Evolutionary conservation across 2,888 invertebrate genomes (phyloP).

Genomic region (Pandemis cinnamomeana): DNA sequence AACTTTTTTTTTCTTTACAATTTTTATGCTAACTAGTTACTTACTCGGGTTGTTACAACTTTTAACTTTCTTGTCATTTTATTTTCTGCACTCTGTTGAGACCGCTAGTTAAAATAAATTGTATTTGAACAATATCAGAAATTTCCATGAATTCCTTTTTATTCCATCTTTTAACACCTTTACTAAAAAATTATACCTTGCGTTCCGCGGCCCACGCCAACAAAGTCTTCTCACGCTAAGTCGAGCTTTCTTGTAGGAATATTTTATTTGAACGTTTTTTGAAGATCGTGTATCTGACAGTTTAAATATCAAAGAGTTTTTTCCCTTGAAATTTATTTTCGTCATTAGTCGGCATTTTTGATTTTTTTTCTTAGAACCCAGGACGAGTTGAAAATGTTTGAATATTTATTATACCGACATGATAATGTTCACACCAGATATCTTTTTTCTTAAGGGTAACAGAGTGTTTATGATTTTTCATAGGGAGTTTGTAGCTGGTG

Average conservation of each 20-base stretch:
- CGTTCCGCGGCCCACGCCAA: not conserved
- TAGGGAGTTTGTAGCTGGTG: too few relatives aligned
- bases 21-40: not conserved
- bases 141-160: too few relatives aligned
- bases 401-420: not conserved
- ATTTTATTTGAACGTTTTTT: constrained; percentile 11
- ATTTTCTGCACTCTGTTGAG: not conserved
- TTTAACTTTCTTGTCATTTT: too few relatives aligned
- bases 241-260: constrained; percentile 1
- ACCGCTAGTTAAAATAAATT: not conserved
- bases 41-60: not conserved
- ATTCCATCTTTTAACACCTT: not conserved
- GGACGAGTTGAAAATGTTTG: not conserved
- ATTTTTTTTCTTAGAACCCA: not conserved
- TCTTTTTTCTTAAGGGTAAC: too few relatives aligned
- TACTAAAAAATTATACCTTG: constrained; percentile 3
- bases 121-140: too few relatives aligned
- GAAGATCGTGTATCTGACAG: constrained; percentile 17
- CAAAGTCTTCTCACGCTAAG: not conserved
- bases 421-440: too few relatives aligned
- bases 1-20: not conserved
- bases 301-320: constrained; percentile 13
- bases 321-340: constrained; percentile 1
- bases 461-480: too few relatives aligned
- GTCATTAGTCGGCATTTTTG: not conserved